These are phyloP conservation scores for Rana temporaria DNA, from an alignment of 2,113 vertebrate species.

Conservation along the genomic window DNA sequence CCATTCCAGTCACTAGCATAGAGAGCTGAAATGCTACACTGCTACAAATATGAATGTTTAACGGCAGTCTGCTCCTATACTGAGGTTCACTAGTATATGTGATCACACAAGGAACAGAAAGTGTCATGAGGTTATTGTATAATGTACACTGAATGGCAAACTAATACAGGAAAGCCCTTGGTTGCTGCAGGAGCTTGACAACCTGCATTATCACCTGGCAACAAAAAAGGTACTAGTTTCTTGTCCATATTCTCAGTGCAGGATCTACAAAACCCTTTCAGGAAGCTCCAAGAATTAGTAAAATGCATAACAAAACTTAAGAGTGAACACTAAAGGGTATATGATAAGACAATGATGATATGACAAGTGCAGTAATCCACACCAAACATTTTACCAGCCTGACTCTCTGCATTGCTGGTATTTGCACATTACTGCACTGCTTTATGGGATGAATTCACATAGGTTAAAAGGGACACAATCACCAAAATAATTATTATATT, in stretches of 20 bases:
- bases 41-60: constrained; percentile 53
- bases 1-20: constrained; percentile 61
- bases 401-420: no score
- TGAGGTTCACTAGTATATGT: not conserved
- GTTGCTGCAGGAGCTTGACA: not conserved
- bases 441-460: no score
- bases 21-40: constrained; percentile 69
- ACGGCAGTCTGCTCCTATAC: not conserved
- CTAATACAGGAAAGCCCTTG: not conserved
- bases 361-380: no score
- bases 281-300: constrained; percentile 81
- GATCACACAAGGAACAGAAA: constrained; percentile 5
- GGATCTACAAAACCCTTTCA: constrained; percentile 74
- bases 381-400: no score
- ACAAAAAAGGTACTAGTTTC: not conserved
- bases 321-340: constrained; percentile 33
- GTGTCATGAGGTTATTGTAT: not conserved
- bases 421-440: no score
- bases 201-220: not conserved
- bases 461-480: no score
- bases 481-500: no score
- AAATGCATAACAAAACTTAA: constrained; percentile 64
- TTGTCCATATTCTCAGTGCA: constrained; percentile 72
- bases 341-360: no score
- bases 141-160: constrained; percentile 8